A percentile compares a stretch with the other conserved stretches of the same genome.
Conservation (phyloP, 2,113 vertebrate genomes). For the Micromys minutus region DNA sequence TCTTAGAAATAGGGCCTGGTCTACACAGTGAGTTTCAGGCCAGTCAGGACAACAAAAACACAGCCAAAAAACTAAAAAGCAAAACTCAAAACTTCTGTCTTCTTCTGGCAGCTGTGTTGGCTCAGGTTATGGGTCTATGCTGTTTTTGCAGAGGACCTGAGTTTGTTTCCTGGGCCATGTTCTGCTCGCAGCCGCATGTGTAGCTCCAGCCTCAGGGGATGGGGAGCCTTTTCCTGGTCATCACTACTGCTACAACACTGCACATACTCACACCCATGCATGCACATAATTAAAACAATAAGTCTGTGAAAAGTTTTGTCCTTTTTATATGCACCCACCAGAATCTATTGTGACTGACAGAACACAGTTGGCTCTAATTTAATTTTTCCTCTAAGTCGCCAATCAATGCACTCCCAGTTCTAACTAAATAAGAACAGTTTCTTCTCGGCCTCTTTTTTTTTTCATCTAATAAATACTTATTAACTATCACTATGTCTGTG, state of each 20-base stretch:
- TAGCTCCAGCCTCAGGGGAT: background rate
- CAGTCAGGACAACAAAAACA: background rate
- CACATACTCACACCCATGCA: background rate
- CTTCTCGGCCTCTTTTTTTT: background rate
- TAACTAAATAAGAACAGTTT: background rate
- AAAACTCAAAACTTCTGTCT: background rate
- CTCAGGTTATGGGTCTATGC: background rate
- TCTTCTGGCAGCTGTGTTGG: background rate
- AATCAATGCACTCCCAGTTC: background rate
- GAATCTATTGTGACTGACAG: background rate
- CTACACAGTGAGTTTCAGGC: background rate
- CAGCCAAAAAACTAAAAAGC: background rate
- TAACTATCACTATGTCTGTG: background rate
- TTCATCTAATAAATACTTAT: background rate
- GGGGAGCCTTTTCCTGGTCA: no score
- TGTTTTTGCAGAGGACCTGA: background rate
- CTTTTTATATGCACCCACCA: background rate
- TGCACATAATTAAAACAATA: background rate
- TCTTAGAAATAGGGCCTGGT: background rate
- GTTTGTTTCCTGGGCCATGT: background rate
- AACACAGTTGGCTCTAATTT: background rate
- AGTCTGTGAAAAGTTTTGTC: background rate
- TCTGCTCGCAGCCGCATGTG: background rate
- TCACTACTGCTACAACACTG: background rate
- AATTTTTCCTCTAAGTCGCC: background rate